These are phyloP conservation scores for Lichenostomus cassidix DNA, from an alignment of 2,113 vertebrate species.

Conservation along the genomic window DNA sequence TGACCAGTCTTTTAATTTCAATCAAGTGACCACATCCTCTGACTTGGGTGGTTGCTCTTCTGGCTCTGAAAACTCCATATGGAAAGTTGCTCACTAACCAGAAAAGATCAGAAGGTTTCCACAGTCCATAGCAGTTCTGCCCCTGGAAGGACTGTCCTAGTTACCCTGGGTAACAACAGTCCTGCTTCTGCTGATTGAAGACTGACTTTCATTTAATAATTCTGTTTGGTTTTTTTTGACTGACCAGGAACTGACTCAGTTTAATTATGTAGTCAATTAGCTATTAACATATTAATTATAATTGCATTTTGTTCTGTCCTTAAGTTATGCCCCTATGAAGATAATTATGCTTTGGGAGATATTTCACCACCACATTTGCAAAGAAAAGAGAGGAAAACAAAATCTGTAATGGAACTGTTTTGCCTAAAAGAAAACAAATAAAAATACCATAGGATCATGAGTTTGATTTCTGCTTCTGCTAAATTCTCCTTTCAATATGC, in stretches of 20 bases:
- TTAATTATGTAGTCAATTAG: slow-evolving; percentile 38
- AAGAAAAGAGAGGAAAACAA: not conserved
- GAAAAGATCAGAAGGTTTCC: not conserved
- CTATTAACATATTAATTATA: slow-evolving; percentile 50
- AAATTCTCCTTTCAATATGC: not conserved
- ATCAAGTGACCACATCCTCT: not conserved
- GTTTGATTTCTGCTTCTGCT: not conserved
- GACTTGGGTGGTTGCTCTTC: not conserved
- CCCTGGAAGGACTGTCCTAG: not conserved
- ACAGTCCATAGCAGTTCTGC: not conserved
- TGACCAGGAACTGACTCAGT: not conserved
- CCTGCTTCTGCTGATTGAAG: not conserved
- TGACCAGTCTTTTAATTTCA: not conserved
- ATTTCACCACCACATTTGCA: not conserved
- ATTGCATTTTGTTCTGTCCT: not conserved
- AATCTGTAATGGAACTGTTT: not conserved
- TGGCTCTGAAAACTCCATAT: not conserved
- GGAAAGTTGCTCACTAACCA: not conserved
- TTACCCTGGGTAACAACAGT: not conserved
- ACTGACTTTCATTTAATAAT: slow-evolving; percentile 27
- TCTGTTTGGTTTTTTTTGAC: not conserved
- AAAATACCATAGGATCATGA: not conserved
- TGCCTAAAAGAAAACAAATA: not conserved
- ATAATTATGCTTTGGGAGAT: not conserved
- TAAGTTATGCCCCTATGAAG: not conserved